A percentile compares a stretch with the other conserved stretches of the same genome.
These are phyloP conservation scores for Axinella damicornis DNA, from an alignment of 37 sponge, comb jelly and placozoan species.

Conservation along the genomic window DNA sequence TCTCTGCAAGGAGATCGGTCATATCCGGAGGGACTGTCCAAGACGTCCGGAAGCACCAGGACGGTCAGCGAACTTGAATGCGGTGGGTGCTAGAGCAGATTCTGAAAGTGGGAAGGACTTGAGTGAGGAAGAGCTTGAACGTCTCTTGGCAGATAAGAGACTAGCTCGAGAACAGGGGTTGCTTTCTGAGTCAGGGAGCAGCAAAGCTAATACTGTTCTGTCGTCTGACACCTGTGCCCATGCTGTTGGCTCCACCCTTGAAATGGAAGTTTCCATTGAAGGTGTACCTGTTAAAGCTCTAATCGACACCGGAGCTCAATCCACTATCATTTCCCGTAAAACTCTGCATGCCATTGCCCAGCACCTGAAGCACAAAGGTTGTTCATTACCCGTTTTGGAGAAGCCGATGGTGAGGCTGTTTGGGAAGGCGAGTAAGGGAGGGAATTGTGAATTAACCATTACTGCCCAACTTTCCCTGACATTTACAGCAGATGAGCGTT, in stretches of 20 bases:
- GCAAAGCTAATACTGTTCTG: too few species aligned
- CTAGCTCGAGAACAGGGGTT: neutral
- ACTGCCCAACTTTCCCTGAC: constrained; percentile 32
- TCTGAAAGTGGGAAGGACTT: too few species aligned
- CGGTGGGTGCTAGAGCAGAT: too few species aligned
- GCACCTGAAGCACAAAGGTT: neutral
- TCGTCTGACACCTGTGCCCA: neutral
- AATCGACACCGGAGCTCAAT: constrained; percentile 52
- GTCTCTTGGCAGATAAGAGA: neutral
- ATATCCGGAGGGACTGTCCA: constrained; percentile 3
- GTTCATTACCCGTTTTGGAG: neutral
- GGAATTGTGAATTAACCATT: neutral
- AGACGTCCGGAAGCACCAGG: too few species aligned
- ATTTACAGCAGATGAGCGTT: neutral
- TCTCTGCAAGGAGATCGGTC: constrained; percentile 6
- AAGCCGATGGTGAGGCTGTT: constrained; percentile 14
- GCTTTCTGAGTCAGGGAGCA: too few species aligned
- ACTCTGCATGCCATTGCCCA: neutral
- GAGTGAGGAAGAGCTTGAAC: neutral
- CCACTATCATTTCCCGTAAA: constrained; percentile 42
- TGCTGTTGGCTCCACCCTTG: constrained; percentile 20
- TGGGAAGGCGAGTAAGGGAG: constrained; percentile 19
- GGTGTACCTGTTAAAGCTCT: constrained; percentile 16
- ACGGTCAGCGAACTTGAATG: too few species aligned
- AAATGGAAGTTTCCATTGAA: constrained; percentile 9